Evolutionary conservation across 2,113 vertebrate species (phyloP), one percentile per base, ranked within the genome.

Genomic region (Progne subis): DNA sequence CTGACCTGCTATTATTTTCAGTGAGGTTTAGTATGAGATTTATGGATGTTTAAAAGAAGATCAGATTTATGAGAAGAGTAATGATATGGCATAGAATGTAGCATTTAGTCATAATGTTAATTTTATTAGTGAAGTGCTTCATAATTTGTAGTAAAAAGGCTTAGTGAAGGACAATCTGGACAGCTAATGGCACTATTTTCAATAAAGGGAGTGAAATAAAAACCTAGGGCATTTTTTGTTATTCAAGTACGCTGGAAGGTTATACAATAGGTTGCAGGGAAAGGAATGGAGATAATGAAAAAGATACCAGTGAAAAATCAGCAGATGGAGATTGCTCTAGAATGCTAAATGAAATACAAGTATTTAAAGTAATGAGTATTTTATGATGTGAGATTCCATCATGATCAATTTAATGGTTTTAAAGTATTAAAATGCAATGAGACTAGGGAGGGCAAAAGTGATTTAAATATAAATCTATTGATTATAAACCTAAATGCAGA

Each of bases 361-460:
- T 90, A 93, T 82, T 94, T 95, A 83, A 95, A 91, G 39, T 90
- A 91, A 95, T 86, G 67, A 86, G 68, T 39, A 81, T 88, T 93
- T 95, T 96, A 83, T 56, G 60, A 64, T 92, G 64, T 86, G 47
- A 82, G 34, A 92, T 90, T 90, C 56, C 79, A 94, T 75, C 25
- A 41, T 17, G 13, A 56, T 81, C 78, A 80, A 85, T 74, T 70
- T 91, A 93, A 93, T 70, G n/a, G 75, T 41, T 94, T 94, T 95
- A 94, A 95, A 95, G 88, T 82, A 90, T 92, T 94, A 92, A 97
- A 95, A 85, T 46, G 26, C 43, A 85, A 39, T 72, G 59, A 91
- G 37, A 34, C 14, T 52, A 83, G 56, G 19, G 61, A 92, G 17
- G 37, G 8, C 0, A 80, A 80, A 91, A 80, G 90, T 88, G 64